Evolutionary conservation across 2,113 vertebrate genomes (phyloP).

Genomic region (Ramphastos sulfuratus): DNA sequence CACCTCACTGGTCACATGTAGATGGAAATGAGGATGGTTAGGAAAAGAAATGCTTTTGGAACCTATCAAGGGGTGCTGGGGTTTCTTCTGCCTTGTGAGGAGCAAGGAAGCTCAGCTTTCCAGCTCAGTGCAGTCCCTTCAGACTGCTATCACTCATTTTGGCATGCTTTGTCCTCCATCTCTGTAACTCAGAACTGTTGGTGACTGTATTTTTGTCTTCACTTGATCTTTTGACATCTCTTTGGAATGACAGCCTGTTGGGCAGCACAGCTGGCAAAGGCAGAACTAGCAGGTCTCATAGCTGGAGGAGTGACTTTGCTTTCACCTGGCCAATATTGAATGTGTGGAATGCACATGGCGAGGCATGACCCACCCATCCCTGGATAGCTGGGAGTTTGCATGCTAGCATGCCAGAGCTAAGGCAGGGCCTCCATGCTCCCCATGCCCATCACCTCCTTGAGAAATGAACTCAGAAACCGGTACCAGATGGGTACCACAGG

Average conservation of each 20-base stretch:
- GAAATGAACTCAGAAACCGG: not conserved
- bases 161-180: not conserved
- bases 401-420: not conserved
- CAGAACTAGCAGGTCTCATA: not conserved
- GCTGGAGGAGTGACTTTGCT: not conserved
- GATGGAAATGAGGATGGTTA: not conserved
- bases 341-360: not conserved
- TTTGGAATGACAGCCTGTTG: not conserved
- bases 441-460: not conserved
- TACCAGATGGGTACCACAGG: not conserved
- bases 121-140: not conserved
- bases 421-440: not conserved
- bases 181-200: not conserved
- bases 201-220: not conserved
- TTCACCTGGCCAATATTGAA: not conserved
- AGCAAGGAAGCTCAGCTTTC: not conserved
- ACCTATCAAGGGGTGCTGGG: not conserved
- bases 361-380: not conserved
- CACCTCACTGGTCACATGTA: fast-evolving
- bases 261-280: not conserved
- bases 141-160: not conserved
- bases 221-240: not conserved
- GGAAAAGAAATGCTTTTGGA: not conserved
- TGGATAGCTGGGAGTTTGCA: not conserved
- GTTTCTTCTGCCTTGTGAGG: not conserved